Evolutionary conservation across 2,113 vertebrate genomes (phyloP).

Genomic region (Mola mola): DNA sequence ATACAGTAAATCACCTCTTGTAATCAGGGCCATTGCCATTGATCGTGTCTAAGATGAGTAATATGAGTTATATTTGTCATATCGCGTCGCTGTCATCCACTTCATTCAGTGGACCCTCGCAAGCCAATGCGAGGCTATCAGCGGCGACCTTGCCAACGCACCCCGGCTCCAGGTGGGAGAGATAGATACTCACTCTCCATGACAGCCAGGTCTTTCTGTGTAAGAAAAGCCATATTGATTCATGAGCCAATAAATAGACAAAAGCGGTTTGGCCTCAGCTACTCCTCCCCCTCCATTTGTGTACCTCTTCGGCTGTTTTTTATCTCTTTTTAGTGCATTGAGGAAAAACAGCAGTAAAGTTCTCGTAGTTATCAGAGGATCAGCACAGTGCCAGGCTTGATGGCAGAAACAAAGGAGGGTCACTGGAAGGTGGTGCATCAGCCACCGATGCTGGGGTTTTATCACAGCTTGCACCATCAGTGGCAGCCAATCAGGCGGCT

Average conservation of each 20-base stretch:
- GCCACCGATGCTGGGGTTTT: conserved; percentile 74
- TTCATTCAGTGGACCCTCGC: conserved; percentile 58
- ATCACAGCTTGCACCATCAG: conserved; percentile 80
- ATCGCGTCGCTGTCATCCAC: conserved; percentile 67
- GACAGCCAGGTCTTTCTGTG: conserved; percentile 71
- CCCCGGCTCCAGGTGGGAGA: conserved; percentile 77
- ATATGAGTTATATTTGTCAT: conserved; percentile 77
- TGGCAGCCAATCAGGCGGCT: conserved; percentile 86
- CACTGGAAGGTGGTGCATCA: conserved; percentile 70
- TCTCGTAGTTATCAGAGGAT: conserved; percentile 83
- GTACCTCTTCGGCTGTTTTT: conserved; percentile 11
- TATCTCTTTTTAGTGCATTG: conserved; percentile 27
- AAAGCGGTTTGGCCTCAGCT: conserved; percentile 68
- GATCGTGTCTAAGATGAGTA: conserved; percentile 73
- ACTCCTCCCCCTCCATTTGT: conserved; percentile 61
- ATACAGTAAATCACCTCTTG: conserved; percentile 74
- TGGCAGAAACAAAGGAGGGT: conserved; percentile 84
- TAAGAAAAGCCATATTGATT: conserved; percentile 82
- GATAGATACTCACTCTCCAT: conserved; percentile 77
- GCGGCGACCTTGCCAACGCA: conserved; percentile 74
- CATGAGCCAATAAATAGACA: conserved; percentile 84
- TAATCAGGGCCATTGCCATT: conserved; percentile 77
- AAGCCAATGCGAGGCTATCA: conserved; percentile 67
- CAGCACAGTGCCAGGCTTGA: conserved; percentile 80
- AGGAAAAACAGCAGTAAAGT: conserved; percentile 68